Conservation (phyloP, 1,140 invertebrate genomes). For the Drepana arcuata region DNA sequence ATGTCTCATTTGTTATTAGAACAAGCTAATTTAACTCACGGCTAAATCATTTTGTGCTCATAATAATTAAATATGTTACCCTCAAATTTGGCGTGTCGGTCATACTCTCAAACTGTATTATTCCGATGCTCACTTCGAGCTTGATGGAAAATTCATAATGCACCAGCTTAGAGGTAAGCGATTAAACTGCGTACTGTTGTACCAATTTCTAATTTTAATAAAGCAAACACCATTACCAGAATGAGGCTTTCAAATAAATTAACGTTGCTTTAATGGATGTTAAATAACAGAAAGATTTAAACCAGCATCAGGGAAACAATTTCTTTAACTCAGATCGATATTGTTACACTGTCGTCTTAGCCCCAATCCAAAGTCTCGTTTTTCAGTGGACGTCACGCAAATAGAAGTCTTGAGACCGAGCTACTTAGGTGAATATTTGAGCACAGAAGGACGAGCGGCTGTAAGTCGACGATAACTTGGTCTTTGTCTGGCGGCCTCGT, state of each 20-base stretch:
- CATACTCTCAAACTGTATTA: conserved; percentile 32
- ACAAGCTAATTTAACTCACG: conserved; percentile 28
- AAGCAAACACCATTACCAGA: conserved; percentile 6
- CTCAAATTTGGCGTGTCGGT: conserved; percentile 24
- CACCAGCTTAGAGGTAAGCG: conserved; percentile 5
- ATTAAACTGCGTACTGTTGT: conserved; percentile 3
- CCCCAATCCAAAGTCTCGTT: conserved; percentile 28
- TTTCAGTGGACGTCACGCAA: conserved; percentile 11
- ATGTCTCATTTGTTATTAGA: conserved; percentile 38
- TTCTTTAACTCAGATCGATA: conserved; percentile 34
- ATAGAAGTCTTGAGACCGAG: conserved; percentile 33
- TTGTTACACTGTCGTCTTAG: conserved; percentile 35
- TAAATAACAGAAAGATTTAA: conserved; percentile 11
- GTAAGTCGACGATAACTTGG: conserved; percentile 60
- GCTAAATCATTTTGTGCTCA: conserved; percentile 33
- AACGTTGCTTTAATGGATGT: conserved; percentile 14
- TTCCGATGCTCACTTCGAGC: conserved; percentile 16
- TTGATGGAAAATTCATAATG: conserved; percentile 13
- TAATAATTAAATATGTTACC: conserved; percentile 33
- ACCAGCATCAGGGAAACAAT: conserved; percentile 31
- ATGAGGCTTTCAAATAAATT: conserved; percentile 16
- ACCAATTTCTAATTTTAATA: neutral
- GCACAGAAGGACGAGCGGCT: too few species aligned
- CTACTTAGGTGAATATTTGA: too few species aligned
- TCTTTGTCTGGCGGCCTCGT: conserved; percentile 56